Evolutionary conservation across 2,888 invertebrate genomes (phyloP).

Genomic region (Sympetrum striolatum): DNA sequence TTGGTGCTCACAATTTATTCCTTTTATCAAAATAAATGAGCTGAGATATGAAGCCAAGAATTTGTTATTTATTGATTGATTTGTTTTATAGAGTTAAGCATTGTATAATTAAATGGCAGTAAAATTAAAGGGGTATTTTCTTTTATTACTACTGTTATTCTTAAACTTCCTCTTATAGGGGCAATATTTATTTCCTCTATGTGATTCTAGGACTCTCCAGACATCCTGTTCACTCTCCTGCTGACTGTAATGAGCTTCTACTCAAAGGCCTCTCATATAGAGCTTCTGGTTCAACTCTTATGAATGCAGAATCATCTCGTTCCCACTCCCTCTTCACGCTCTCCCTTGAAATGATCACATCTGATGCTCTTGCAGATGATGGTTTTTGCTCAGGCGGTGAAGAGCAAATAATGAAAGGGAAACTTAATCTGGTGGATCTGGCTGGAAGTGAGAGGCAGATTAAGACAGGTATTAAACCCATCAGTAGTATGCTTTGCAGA

Average conservation of each 20-base stretch:
- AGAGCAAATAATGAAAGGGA: slow-evolving; percentile 70
- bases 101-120: too few relatives aligned
- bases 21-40: too few relatives aligned
- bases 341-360: slow-evolving; percentile 79
- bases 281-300: slow-evolving; percentile 82
- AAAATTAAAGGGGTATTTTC: too few relatives aligned
- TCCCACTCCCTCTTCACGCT: slow-evolving; percentile 90
- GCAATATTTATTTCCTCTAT: not conserved
- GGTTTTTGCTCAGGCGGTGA: slow-evolving; percentile 54
- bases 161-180: too few relatives aligned
- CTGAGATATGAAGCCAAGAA: too few relatives aligned
- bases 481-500: too few relatives aligned
- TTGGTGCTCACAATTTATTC: too few relatives aligned
- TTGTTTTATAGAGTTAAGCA: too few relatives aligned
- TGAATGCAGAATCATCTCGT: slow-evolving; percentile 87
- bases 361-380: slow-evolving; percentile 55
- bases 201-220: slow-evolving; percentile 67
- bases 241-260: slow-evolving; percentile 78
- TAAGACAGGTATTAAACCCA: slow-evolving; percentile 66
- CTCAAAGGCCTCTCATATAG: slow-evolving; percentile 79
- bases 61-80: too few relatives aligned
- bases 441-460: slow-evolving; percentile 88
- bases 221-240: slow-evolving; percentile 78
- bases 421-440: slow-evolving; percentile 86
- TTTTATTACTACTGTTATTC: too few relatives aligned